These are phyloP conservation scores for Incurvaria masculella DNA, from an alignment of 2,888 invertebrate genomes.

Conservation along the genomic window DNA sequence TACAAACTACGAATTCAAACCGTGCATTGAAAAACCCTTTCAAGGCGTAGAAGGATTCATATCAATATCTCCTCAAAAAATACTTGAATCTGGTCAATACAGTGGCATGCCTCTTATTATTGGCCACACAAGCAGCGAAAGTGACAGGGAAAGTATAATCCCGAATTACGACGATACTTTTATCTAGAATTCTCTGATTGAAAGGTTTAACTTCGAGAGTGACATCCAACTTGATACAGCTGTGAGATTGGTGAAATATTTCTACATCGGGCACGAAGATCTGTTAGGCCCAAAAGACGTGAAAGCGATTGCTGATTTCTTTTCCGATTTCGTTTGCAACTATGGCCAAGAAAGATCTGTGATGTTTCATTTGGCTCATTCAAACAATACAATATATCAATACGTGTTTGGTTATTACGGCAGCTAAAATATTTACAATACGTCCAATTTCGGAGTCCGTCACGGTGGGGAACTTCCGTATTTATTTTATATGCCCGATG, in stretches of 20 bases:
- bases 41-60: constrained; percentile 39
- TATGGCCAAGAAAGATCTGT: neutral
- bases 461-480: neutral
- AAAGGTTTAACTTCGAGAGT: neutral
- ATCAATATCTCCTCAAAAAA: constrained; percentile 31
- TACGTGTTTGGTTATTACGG: neutral
- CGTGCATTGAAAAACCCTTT: constrained; percentile 41
- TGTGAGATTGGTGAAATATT: neutral
- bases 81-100: constrained; percentile 34
- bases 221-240: neutral
- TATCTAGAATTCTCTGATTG: too few relatives aligned
- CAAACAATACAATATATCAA: neutral
- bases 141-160: neutral
- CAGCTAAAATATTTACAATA: neutral
- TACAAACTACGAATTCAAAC: constrained; percentile 29
- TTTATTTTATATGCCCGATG: neutral
- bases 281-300: neutral
- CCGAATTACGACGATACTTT: neutral
- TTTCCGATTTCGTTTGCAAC: neutral
- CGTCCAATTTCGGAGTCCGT: neutral
- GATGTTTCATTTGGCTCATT: neutral
- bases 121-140: constrained; percentile 36
- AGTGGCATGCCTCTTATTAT: constrained; percentile 36
- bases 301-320: neutral
- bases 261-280: neutral